These are phyloP conservation scores for Geotrypetes seraphini DNA, from an alignment of 2,797 vertebrate species.

Conservation along the genomic window DNA sequence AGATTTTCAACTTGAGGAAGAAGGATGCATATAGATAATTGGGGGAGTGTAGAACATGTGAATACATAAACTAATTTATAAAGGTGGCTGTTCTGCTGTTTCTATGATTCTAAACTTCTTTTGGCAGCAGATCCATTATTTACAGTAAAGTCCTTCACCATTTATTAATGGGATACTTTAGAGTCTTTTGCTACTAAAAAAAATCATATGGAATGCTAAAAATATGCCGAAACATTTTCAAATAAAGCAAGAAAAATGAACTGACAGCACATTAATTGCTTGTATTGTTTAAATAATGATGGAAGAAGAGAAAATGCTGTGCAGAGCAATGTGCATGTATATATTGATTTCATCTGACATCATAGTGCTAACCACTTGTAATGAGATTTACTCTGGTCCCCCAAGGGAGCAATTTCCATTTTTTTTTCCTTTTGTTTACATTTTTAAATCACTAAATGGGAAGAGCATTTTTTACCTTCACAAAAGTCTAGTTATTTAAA, in stretches of 20 bases:
- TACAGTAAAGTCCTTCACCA: constrained; percentile 59
- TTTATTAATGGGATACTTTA: constrained; percentile 58
- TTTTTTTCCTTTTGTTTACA: no score
- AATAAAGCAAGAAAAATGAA: constrained; percentile 42
- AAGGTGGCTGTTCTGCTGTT: constrained; percentile 30
- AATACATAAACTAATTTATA: no score
- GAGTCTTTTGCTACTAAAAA: constrained; percentile 46
- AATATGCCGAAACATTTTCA: constrained; percentile 50
- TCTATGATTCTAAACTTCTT: constrained; percentile 46
- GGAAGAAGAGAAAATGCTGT: constrained; percentile 24
- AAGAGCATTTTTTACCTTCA: constrained; percentile 5
- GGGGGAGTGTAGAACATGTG: no score
- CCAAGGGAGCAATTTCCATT: constrained; percentile 15
- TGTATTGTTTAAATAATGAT: constrained; percentile 43
- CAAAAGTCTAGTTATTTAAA: constrained; percentile 15
- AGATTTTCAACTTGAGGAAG: no score
- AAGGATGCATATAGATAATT: no score
- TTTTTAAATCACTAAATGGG: constrained; percentile 28
- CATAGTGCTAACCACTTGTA: constrained; percentile 29
- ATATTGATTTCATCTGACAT: constrained; percentile 34
- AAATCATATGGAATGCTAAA: constrained; percentile 54
- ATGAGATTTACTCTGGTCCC: constrained; percentile 31
- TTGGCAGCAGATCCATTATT: constrained; percentile 56
- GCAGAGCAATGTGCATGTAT: constrained; percentile 32
- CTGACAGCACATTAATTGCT: constrained; percentile 43